A percentile compares a stretch with the other conserved stretches of the same genome.
Evolutionary conservation across 2,888 invertebrate genomes (phyloP).

Genomic region (Rotaria macrura): DNA sequence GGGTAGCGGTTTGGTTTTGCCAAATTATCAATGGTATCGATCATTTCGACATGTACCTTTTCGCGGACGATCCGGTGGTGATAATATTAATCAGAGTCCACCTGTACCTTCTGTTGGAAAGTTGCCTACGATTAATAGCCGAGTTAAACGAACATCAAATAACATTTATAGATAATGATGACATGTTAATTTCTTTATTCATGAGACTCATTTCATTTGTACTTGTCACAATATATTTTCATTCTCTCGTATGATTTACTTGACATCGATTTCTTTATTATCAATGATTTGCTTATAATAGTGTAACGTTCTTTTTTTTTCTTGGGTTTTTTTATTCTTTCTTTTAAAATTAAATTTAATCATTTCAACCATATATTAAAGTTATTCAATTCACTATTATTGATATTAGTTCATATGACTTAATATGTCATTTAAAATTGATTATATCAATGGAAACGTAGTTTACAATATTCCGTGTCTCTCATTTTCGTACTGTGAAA

Average conservation of each 20-base stretch:
- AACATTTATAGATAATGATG: background rate
- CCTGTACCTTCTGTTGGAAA: background rate
- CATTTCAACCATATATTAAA: too few relatives aligned
- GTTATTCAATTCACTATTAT: background rate
- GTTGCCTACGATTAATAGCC: too few relatives aligned
- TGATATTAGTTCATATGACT: background rate
- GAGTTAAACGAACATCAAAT: background rate
- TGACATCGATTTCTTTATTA: background rate
- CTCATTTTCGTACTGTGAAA: background rate
- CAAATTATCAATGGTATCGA: background rate
- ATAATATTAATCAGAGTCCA: background rate
- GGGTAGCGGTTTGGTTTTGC: background rate
- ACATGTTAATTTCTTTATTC: background rate
- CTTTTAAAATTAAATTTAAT: background rate
- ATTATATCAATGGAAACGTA: too few relatives aligned
- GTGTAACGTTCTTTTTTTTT: background rate
- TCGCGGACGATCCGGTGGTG: background rate
- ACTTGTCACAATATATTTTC: too few relatives aligned
- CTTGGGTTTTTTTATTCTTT: background rate
- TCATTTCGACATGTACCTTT: background rate
- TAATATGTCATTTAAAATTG: background rate
- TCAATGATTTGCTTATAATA: background rate
- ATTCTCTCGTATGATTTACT: background rate
- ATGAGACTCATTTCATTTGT: background rate
- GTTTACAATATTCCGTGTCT: too few relatives aligned